Base-by-base conservation (phyloP, 2,113 vertebrate genomes). In the Glareola pratincola region DNA sequence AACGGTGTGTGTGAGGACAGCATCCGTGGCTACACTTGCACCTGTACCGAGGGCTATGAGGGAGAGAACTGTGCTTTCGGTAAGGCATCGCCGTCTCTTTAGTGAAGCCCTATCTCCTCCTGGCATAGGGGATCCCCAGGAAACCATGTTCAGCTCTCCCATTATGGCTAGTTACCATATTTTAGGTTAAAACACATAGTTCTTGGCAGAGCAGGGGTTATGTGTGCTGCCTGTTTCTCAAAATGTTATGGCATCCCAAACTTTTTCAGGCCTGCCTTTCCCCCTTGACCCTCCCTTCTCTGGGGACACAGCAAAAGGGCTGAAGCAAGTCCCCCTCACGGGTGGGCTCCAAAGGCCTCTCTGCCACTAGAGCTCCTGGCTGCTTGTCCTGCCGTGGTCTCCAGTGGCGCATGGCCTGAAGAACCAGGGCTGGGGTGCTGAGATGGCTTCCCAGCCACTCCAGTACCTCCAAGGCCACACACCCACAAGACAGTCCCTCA, bases 31-130 rank as follows among this genome's bases (percentile, higher is more conserved):
- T 99, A 99, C 85, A 91, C 57, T 62, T 99, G 99, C 91, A 91
- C 73, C 51, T 99, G 99, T 54, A 4, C 67, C 0, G 51, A 97
- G 3, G 98, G 98, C 60, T 98, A 98, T 30, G 96, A 97, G 16
- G 99, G 99, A 67, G n/a, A n/a, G 3, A 67, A 96, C 90, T 99
- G 99, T 60, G 98, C 98, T 69, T 97, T 97, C 1, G 98, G 98
- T 98, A 75, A 73, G 85, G 20, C 56, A 34, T 2, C 4, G 1
- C 23, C 26, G 29, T 22, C 19, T 21, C 41, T 56, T 34, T 47
- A 18, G 17, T 71, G 32, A 12, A 41, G 26, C 10, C 30, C 27
- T 9, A 4, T 17, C 32, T 67, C 21, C 11, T 53, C 34, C 32
- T 34, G n/a, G 27, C 2, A 0, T 29, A 21, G 45, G 14, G 3